Percentiles rank a stretch among this genome's conserved stretches.
Conservation (phyloP, 2,113 vertebrate species). For the Pongo pygmaeus region DNA sequence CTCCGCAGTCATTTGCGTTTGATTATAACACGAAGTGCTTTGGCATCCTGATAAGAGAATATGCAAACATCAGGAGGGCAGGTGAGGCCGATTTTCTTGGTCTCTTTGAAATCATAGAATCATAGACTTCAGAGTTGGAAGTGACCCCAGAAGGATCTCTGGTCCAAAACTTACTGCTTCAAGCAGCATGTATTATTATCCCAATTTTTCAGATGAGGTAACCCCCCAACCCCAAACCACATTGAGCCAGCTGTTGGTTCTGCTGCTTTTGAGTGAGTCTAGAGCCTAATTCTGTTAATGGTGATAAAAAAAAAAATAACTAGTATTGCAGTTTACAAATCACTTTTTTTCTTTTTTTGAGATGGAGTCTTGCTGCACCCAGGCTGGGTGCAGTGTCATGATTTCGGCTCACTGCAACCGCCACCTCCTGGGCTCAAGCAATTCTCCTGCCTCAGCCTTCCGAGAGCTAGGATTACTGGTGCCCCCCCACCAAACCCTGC, state of each 20-base stretch:
- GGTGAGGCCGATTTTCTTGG: neutral
- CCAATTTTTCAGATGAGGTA: constrained; percentile 1
- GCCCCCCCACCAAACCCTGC: too few species aligned
- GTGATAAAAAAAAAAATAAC: neutral
- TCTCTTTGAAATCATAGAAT: neutral
- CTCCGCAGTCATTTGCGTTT: neutral
- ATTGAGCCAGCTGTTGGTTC: neutral
- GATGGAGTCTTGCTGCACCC: too few species aligned
- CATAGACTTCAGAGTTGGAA: neutral
- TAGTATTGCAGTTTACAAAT: neutral
- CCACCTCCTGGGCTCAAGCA: too few species aligned
- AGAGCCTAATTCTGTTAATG: neutral
- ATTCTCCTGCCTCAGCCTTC: too few species aligned
- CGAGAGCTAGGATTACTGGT: too few species aligned
- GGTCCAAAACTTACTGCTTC: neutral
- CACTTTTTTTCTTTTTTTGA: neutral
- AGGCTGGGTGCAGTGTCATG: too few species aligned
- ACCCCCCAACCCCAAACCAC: neutral
- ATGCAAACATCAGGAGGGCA: neutral
- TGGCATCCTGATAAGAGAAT: constrained; percentile 26
- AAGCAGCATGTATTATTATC: neutral
- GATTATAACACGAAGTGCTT: neutral
- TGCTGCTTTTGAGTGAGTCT: neutral
- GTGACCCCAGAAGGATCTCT: neutral
- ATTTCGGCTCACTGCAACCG: too few species aligned